phyloP scores from a whole-genome alignment of 2,113 vertebrate genomes.

The Conger conger region DNA sequence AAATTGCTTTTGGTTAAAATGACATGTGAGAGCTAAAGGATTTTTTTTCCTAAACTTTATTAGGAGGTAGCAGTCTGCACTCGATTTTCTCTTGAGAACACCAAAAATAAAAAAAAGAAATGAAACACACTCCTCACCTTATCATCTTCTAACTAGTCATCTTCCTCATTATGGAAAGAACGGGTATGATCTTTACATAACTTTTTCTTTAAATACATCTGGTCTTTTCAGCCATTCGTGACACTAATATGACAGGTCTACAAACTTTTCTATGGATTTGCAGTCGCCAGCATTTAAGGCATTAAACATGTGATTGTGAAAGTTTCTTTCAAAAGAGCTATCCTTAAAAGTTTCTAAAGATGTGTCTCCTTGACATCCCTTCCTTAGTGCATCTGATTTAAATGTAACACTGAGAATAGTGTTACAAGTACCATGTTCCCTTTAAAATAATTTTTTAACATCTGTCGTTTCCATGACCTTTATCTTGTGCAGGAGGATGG shows the following conservation, averaged over 20 bases:
- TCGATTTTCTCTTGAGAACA: background rate
- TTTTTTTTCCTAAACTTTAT: background rate
- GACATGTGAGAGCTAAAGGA: background rate
- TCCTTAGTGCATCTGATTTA: background rate
- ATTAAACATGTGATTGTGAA: background rate
- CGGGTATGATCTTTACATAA: background rate
- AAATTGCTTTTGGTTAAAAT: background rate
- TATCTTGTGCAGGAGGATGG: too few species aligned
- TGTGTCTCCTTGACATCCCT: background rate
- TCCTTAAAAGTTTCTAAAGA: background rate
- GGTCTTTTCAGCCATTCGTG: background rate
- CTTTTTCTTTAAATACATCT: background rate
- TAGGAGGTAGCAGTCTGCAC: background rate
- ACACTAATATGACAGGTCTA: background rate
- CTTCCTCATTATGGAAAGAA: background rate
- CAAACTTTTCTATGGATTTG: background rate
- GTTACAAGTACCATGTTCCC: too few species aligned
- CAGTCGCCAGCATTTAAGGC: background rate
- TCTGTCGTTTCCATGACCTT: too few species aligned
- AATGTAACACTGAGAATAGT: background rate
- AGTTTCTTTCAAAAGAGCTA: background rate
- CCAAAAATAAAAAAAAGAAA: background rate
- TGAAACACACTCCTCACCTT: background rate
- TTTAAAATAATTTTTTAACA: too few species aligned
- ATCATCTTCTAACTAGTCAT: background rate